Evolutionary conservation across 1,140 invertebrate genomes (phyloP), one percentile per base, ranked within the genome.

Genomic region (Trichonephila clavipes): DNA sequence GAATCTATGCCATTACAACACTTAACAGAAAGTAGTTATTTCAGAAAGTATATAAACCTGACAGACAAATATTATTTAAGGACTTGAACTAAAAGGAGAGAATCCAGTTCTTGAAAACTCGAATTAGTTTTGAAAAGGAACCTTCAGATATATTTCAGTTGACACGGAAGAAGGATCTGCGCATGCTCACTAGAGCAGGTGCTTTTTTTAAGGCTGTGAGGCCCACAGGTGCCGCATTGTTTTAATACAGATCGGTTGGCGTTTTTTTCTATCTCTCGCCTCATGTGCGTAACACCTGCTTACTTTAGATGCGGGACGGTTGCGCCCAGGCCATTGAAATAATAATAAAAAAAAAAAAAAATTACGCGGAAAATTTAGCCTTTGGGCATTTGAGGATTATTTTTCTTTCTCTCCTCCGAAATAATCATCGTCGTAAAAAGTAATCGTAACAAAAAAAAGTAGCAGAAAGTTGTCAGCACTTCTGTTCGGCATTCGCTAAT

Each of bases 161-260:
- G 72, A 77, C 72, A 77, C 72, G 72, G 89, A 91, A 91, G 59
- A 91, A 91, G 18, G 59, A 83, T 28, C 88, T 91, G 89, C 89
- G 89, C 89, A 91, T 91, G 89, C 77, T 24, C 81, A 40, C 18
- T 16, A 64, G 89, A 91, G 89, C 89, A 91, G 89, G 89, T 91
- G 89, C 69, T 91, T 87, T 77, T 77, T 77, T 77, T 77, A 77
- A 77, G 72, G 89, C 81, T 81, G 77, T 59, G 89, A 83, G 72
- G 89, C 89, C 77, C 77, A 91, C 89, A 91, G 89, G 89, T 91
- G 89, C 89, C 81, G 58, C 89, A 91, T 91, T 91, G 89, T 91
- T 91, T 91, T 91, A 91, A 83, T 83, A 59, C 58, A 59, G 61
- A 91, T 59, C 28, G 18, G n/a, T 62, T 64, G 62, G 62, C 40